phyloP scores from a whole-genome alignment of 1,140 invertebrate genomes.

The Bactericera cockerelli region DNA sequence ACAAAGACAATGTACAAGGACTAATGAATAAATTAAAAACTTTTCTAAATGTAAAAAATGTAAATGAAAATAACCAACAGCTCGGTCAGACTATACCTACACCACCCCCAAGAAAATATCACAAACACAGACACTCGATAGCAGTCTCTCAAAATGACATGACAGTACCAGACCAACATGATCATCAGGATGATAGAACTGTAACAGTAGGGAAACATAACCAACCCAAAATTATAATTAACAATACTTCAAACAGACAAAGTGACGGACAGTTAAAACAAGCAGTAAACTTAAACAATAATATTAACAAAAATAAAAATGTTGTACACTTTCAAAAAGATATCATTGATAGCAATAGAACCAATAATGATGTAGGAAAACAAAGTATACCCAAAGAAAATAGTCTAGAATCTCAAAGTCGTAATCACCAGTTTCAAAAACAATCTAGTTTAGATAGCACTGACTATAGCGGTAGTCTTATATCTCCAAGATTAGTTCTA shows the following conservation, averaged over 20 bases:
- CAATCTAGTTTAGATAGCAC: neutral
- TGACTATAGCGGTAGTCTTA: neutral
- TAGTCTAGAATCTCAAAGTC: neutral
- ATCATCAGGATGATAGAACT: too few relatives aligned
- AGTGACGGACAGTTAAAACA: too few relatives aligned
- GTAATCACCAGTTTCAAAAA: neutral
- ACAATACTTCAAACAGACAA: too few relatives aligned
- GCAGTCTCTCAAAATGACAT: neutral
- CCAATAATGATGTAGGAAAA: too few relatives aligned
- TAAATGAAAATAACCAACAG: neutral
- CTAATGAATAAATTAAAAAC: conserved; percentile 3
- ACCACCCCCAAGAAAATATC: conserved; percentile 6
- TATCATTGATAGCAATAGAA: too few relatives aligned
- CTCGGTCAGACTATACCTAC: neutral
- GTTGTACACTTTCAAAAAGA: too few relatives aligned
- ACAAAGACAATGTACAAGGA: conserved; percentile 6
- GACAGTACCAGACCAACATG: too few relatives aligned
- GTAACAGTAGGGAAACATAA: too few relatives aligned
- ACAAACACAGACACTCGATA: neutral
- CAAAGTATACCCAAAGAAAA: neutral
- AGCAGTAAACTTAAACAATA: too few relatives aligned
- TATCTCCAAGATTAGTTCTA: neutral
- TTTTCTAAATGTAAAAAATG: neutral
- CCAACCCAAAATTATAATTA: too few relatives aligned
- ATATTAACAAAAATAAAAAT: too few relatives aligned